phyloP scores from a whole-genome alignment of 2,113 vertebrate species.

The Macquaria ambigua region DNA sequence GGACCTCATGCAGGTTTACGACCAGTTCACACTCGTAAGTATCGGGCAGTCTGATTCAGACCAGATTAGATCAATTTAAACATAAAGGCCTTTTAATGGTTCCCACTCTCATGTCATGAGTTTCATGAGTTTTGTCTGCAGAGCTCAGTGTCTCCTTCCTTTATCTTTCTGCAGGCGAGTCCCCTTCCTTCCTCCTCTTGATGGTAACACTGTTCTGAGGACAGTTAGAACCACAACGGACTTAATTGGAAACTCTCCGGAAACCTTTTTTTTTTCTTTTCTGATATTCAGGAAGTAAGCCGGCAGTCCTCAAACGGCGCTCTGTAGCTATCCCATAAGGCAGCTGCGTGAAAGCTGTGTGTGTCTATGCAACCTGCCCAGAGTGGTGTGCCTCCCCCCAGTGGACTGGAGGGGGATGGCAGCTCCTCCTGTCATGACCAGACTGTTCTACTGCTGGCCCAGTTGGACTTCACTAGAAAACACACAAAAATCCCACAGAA shows the following conservation, averaged over 20 bases:
- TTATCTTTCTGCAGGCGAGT: conserved; percentile 87
- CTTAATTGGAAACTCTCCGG: conserved; percentile 72
- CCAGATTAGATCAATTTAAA: neutral
- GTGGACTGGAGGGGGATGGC: conserved; percentile 88
- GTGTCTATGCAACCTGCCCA: conserved; percentile 99
- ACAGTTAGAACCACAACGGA: conserved; percentile 82
- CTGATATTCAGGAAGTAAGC: conserved; percentile 99
- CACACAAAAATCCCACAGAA: conserved; percentile 63
- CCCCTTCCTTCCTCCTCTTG: conserved; percentile 97
- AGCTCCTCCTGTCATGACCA: conserved; percentile 87
- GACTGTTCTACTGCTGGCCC: conserved; percentile 88
- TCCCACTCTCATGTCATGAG: neutral
- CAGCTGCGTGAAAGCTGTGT: conserved; percentile 98
- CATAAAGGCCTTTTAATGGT: neutral
- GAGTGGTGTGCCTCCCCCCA: conserved; percentile 89
- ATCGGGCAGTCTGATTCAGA: neutral
- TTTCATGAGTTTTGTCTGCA: neutral
- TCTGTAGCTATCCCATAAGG: conserved; percentile 97
- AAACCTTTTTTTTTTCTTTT: conserved; percentile 77
- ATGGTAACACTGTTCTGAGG: conserved; percentile 87
- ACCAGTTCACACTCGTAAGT: conserved; percentile 99
- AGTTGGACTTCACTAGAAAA: conserved; percentile 85
- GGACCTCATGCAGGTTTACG: conserved; percentile 97
- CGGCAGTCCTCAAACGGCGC: conserved; percentile 93
- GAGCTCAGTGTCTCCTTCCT: conserved; percentile 3